Evolutionary conservation across 2,797 vertebrate species (phyloP).

Genomic region (Oreochromis mossambicus): DNA sequence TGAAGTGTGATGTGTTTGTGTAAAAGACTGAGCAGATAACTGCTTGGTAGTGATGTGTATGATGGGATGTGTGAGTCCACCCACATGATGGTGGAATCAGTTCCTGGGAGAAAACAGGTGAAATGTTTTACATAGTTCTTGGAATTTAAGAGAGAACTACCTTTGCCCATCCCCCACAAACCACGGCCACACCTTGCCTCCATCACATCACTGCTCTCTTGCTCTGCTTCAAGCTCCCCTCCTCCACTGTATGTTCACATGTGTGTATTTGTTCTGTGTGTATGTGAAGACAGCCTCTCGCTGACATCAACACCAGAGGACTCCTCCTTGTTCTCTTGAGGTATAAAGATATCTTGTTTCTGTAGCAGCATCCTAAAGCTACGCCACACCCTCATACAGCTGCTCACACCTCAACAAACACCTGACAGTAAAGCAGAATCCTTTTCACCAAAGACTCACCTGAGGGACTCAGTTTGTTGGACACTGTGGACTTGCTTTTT

Average conservation of each 20-base stretch:
- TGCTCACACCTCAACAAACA: constrained; percentile 3
- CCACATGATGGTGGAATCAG: rapidly evolving
- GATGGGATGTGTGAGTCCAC: background rate
- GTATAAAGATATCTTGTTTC: constrained; percentile 73
- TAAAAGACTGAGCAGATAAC: background rate
- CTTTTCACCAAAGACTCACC: background rate
- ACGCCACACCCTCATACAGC: constrained; percentile 32
- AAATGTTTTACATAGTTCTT: background rate
- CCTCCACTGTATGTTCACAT: constrained; percentile 31
- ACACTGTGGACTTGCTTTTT: background rate
- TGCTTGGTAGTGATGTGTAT: background rate
- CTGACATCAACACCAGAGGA: constrained; percentile 59
- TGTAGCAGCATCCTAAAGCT: constrained; percentile 44
- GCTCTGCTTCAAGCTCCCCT: constrained; percentile 17
- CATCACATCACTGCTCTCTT: background rate
- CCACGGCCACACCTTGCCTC: background rate
- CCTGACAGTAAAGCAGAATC: background rate
- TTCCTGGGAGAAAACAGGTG: background rate
- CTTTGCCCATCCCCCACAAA: background rate
- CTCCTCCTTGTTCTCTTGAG: constrained; percentile 61
- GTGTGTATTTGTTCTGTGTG: constrained; percentile 8
- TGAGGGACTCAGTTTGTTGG: background rate
- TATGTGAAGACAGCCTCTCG: constrained; percentile 19
- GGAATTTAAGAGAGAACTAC: background rate
- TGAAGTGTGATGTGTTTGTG: background rate